Base-by-base conservation (phyloP, 2,888 invertebrate genomes). In the Cataglyphis cursor region DNA sequence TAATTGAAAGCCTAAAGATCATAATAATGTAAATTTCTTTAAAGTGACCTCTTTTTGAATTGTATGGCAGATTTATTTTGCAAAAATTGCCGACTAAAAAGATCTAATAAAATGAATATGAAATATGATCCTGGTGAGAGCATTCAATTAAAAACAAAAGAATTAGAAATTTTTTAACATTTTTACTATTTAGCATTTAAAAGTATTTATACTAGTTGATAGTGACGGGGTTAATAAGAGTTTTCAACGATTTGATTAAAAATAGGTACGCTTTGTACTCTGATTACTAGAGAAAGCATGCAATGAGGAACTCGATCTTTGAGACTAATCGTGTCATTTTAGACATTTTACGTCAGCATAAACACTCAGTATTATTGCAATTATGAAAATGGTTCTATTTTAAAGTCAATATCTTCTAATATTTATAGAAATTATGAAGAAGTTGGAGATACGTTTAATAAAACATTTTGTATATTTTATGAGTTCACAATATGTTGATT, bases 281-380 rank as follows among this genome's bases (percentile, higher is more conserved):
- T 65, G 84, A 88, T 88, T 86, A 51, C 54, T 54, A 84, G 88
- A 88, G 88, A 88, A 88, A 88, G 82, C 51, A 81, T 35, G 68
- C 48, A 82, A 85, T 78, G 76, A 70, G 80, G 75, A 82, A 88
- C 64, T 82, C 68, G 61, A 88, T 66, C 80, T 83, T 57, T 35
- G 70, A 70, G 51, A 61, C 35, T 15, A 44, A 62, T 31, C 65
- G 35, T 68, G 31, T 64, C 61, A 54, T 59, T 73, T 72, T 54
- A 62, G 21, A 5, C 28, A 51, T 48, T 44, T 64, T 18, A 61
- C 12, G 28, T 51, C 28, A 61, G 21, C 51, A 57, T 41, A 44
- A 48, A 65, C 44, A 62, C 8, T 57, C 18, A 10, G n/a, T 74
- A 38, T 54, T 24, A 24, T 57, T 18, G 41, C n/a, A 18, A 61